These are phyloP conservation scores for Hydropsyche tenuis DNA, from an alignment of 1,140 invertebrate genomes.

Conservation along the genomic window DNA sequence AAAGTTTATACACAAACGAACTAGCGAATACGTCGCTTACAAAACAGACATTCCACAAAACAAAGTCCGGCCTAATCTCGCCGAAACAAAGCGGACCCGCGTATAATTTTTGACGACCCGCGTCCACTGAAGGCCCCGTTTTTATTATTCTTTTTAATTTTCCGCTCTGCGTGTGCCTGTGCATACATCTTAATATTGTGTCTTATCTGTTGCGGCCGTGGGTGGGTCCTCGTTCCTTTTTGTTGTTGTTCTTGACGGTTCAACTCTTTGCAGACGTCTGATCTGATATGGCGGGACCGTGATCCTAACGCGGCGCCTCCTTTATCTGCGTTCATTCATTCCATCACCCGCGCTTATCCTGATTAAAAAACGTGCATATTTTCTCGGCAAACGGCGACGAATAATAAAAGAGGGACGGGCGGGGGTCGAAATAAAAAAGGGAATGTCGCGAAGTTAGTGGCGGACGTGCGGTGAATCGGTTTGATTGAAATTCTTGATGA, in stretches of 20 bases:
- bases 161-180: background rate
- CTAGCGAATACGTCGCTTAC: too few relatives aligned
- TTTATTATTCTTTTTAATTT: too few relatives aligned
- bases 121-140: too few relatives aligned
- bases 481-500: too few relatives aligned
- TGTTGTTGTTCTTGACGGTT: conserved; percentile 8
- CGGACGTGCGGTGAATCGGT: too few relatives aligned
- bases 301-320: conserved; percentile 26
- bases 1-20: background rate
- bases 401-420: conserved; percentile 29
- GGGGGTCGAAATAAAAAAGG: background rate
- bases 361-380: conserved; percentile 41
- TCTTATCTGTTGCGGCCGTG: background rate
- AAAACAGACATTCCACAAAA: too few relatives aligned
- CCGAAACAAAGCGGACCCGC: too few relatives aligned
- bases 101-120: too few relatives aligned
- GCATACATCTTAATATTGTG: conserved; percentile 15
- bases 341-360: conserved; percentile 38
- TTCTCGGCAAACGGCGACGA: conserved; percentile 23
- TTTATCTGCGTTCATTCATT: conserved; percentile 39
- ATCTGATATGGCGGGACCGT: conserved; percentile 29
- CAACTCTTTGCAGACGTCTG: conserved; percentile 28
- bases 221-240: background rate
- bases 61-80: too few relatives aligned
- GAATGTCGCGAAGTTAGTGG: too few relatives aligned